phyloP scores from a whole-genome alignment of 2,888 invertebrate genomes.

The Melangyna quadrimaculata region DNA sequence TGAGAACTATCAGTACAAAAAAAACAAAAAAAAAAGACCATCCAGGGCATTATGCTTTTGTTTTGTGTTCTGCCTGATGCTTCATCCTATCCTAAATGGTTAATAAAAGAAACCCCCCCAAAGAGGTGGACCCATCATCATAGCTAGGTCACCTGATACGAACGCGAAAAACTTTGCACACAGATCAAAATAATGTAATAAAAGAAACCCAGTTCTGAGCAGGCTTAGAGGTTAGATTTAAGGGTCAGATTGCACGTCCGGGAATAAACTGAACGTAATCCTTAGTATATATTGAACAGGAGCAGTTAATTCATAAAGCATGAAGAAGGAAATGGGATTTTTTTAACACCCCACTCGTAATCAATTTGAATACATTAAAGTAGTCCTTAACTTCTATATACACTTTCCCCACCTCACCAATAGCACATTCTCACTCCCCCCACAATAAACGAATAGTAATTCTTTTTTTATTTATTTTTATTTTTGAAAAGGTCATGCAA shows the following conservation, averaged over 20 bases:
- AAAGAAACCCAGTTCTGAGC: constrained; percentile 39
- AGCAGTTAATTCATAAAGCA: constrained; percentile 17
- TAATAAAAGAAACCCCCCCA: constrained; percentile 39
- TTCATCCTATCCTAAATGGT: constrained; percentile 44
- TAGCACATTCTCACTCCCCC: constrained; percentile 6
- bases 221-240: constrained; percentile 62
- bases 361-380: constrained; percentile 47
- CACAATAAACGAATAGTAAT: constrained; percentile 17
- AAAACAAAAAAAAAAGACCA: constrained; percentile 17
- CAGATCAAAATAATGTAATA: background rate
- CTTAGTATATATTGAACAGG: background rate
- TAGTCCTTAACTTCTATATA: constrained; percentile 12
- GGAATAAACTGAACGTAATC: constrained; percentile 38
- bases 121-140: constrained; percentile 31
- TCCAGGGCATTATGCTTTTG: constrained; percentile 27
- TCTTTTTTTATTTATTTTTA: background rate
- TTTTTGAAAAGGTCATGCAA: constrained; percentile 60
- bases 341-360: constrained; percentile 9
- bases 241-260: constrained; percentile 50
- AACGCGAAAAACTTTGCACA: constrained; percentile 29
- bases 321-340: constrained; percentile 38
- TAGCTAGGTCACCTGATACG: constrained; percentile 57
- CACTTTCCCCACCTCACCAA: constrained; percentile 5
- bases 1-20: constrained; percentile 44
- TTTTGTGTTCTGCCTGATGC: background rate